phyloP scores from a whole-genome alignment of 2,797 vertebrate species.

The Carcharodon carcharias region DNA sequence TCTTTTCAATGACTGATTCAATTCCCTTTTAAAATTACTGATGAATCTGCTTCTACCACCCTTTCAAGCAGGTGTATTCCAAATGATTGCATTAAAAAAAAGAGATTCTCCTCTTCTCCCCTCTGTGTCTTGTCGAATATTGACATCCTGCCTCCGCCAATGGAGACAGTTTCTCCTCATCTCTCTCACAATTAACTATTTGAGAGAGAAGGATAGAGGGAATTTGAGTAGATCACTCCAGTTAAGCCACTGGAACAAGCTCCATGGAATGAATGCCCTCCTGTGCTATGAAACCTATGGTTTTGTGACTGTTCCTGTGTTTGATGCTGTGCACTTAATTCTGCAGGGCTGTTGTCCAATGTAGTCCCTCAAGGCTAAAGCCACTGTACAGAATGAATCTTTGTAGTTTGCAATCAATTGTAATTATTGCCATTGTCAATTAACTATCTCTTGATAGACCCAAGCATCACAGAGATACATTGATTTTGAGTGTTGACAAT shows the following conservation, averaged over 20 bases:
- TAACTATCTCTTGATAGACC: neutral
- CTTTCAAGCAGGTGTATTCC: neutral
- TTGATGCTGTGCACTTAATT: neutral
- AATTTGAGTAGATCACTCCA: neutral
- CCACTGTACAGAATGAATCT: neutral
- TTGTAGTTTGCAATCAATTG: neutral
- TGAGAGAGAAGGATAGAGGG: no score
- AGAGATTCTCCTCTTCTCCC: neutral
- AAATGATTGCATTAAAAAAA: neutral
- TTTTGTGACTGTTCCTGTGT: neutral
- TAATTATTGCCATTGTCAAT: slow-evolving; percentile 17
- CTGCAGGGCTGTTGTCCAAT: neutral
- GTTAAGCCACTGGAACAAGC: neutral
- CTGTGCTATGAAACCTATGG: neutral
- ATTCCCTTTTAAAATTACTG: neutral
- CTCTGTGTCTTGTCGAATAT: neutral
- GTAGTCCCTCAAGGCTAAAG: neutral
- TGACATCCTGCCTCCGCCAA: no score
- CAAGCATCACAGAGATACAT: neutral
- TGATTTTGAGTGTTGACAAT: neutral
- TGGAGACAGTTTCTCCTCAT: neutral
- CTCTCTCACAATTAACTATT: neutral
- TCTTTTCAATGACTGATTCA: neutral
- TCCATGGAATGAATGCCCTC: no score
- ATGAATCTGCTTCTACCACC: neutral